Conservation (phyloP, 1,140 invertebrate species). For the Epicauta chinensis region DNA sequence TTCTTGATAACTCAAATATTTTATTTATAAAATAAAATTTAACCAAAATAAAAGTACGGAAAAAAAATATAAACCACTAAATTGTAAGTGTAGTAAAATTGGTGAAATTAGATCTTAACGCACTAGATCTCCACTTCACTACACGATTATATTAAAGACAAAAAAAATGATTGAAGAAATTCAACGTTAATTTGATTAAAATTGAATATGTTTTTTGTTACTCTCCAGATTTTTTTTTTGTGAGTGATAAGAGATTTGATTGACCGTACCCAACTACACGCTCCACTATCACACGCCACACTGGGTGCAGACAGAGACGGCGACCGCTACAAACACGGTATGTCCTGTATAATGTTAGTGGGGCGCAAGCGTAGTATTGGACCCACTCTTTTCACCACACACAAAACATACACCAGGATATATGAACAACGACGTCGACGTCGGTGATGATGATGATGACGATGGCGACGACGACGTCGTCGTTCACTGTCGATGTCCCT, state of each 20-base stretch:
- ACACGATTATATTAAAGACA: background rate
- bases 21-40: too few species aligned
- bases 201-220: conserved; percentile 7
- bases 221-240: conserved; percentile 3
- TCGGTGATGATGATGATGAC: background rate
- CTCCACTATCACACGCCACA: conserved; percentile 27
- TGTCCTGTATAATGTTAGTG: background rate
- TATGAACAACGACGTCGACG: background rate
- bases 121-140: background rate
- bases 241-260: conserved; percentile 1
- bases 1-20: too few species aligned
- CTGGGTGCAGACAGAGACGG: conserved; percentile 25
- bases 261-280: conserved; percentile 26
- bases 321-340: background rate
- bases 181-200: too few species aligned
- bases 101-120: too few species aligned
- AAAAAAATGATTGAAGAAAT: too few species aligned
- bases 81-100: background rate
- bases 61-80: background rate
- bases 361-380: background rate
- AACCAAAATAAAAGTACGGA: background rate
- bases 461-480: background rate
- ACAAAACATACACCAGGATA: background rate
- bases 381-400: background rate
- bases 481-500: too few species aligned